A percentile compares a stretch with the other conserved stretches of the same genome.
These are phyloP conservation scores for Lepus americanus DNA, from an alignment of 2,113 vertebrate species.

Conservation along the genomic window DNA sequence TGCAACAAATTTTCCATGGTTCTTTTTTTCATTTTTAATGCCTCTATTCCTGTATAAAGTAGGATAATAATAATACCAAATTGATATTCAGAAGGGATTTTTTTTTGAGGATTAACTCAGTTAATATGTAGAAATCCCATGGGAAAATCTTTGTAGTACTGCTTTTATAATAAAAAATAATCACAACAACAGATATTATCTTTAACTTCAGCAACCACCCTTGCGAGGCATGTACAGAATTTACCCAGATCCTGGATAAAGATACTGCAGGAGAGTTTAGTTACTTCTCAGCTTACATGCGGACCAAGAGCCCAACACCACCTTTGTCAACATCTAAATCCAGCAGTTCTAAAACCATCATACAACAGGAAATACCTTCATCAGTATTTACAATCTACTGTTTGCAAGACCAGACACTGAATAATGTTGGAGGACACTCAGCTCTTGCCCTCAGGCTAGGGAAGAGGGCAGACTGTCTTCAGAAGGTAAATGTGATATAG, in stretches of 20 bases:
- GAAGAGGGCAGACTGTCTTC: not conserved
- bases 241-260: not conserved
- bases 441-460: not conserved
- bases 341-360: conserved; percentile 1
- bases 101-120: conserved; percentile 6
- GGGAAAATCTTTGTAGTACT: not conserved
- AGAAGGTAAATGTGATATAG: not conserved
- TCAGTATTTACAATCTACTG: not conserved
- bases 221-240: not conserved
- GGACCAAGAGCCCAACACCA: not conserved
- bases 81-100: not conserved
- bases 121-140: not conserved
- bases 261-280: not conserved
- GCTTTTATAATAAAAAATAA: not conserved
- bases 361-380: not conserved
- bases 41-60: not conserved
- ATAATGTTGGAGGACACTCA: not conserved
- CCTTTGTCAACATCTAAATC: not conserved
- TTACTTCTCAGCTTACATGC: not conserved
- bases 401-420: conserved; percentile 3
- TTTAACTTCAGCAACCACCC: not conserved
- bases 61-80: not conserved
- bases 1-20: not conserved
- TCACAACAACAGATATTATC: not conserved
- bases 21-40: not conserved